A percentile compares a stretch with the other conserved stretches of the same genome.
These are phyloP conservation scores for Acanthosepion esculentum DNA, from an alignment of 2,888 invertebrate genomes.

Conservation along the genomic window DNA sequence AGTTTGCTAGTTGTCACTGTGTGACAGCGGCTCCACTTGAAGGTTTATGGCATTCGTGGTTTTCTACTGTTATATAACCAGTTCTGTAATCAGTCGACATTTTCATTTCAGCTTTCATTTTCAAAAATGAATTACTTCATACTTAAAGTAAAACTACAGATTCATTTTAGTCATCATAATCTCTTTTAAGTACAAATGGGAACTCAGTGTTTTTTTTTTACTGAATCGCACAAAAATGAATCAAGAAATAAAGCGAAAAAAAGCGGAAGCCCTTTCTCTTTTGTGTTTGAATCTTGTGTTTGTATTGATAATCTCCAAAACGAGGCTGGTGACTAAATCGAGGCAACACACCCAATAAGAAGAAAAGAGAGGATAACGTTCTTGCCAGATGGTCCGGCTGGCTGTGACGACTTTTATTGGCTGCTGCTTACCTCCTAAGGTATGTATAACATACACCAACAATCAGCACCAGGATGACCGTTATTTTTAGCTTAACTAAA, in stretches of 20 bases:
- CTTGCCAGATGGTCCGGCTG: conserved; percentile 33
- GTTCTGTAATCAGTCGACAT: no score
- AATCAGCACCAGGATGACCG: background rate
- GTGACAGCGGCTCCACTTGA: no score
- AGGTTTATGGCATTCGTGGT: no score
- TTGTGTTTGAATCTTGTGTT: background rate
- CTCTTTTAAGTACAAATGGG: no score
- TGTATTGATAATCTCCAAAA: background rate
- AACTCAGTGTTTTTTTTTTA: no score
- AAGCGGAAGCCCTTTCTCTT: background rate
- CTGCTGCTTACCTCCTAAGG: background rate
- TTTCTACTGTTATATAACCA: no score
- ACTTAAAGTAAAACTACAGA: no score
- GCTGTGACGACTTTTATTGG: background rate
- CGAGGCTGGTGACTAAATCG: background rate
- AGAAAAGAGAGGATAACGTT: background rate
- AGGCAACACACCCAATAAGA: background rate
- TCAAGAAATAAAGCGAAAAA: background rate
- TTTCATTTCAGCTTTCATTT: no score
- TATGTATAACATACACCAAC: background rate
- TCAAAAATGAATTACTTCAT: no score
- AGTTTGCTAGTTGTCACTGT: no score
- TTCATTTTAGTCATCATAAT: no score
- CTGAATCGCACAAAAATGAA: no score
- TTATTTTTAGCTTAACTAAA: background rate